Evolutionary conservation across 2,888 invertebrate genomes (phyloP), one percentile per base, ranked within the genome.

Genomic region (Epinotia ramella): DNA sequence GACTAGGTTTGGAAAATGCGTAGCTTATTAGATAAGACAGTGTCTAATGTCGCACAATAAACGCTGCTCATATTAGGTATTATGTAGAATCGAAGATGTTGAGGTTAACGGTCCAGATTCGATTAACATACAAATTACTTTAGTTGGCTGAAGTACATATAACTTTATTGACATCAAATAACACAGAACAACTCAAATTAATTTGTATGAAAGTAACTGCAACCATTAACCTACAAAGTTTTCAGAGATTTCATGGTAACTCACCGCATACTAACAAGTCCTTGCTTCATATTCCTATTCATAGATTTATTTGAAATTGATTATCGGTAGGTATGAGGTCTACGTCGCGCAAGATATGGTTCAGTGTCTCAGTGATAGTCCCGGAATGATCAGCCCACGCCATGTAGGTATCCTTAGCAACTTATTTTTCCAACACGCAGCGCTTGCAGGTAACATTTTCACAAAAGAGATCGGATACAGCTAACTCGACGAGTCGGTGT

Each of bases 301-400:
- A 68, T 73, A 76, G 40, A 73, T 74, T 33, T 63, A 46, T 53
- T 40, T 60, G 28, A 46, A 40, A 57, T 60, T 24, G 18, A 4
- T 18, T 74, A 67, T 74, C 69, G 20, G 70, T 71, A 49, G 20
- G 70, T 71, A 49, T 59, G 56, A 53, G 24, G 73, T 68, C 68
- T 73, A 73, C 53, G 65, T 44, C 65, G 65, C 59, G 65, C 20
- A 65, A 24, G 44, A 40, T 70, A 60, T 74, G 56, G 46, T 73
- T 73, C 46, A 28, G 44, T 53, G 44, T 53, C 40, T 40, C 40
- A 40, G 9, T 40, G 33, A 18, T 64, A 18, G 81, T 83, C 80
- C 83, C 84, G 83, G 81, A 81, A 62, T 78, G 78, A 82, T 85
- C 85, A 86, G 86, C 86, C 86, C 85, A 86, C 85, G 72, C 12